Evolutionary conservation across 1,140 invertebrate species (phyloP), one percentile per base, ranked within the genome.

Genomic region (Macrobrachium nipponense): DNA sequence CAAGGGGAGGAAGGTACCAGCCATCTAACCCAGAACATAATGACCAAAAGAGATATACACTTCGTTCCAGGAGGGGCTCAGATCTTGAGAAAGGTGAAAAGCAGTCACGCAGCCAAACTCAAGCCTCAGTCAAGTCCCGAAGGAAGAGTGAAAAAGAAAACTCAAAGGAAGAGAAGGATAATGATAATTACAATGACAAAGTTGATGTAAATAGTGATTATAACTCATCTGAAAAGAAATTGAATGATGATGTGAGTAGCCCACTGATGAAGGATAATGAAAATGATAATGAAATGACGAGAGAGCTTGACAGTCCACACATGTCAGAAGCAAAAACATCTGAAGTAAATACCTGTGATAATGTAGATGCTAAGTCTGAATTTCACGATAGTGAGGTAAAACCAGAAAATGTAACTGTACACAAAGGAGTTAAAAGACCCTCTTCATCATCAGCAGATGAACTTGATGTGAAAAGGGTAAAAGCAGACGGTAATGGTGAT

Each of bases 121-220:
- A 83, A 20, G 58, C 58, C 15, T 10, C 60, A 44, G n/a, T 61
- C 60, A 77, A 61, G 14, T 68, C 73, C 36, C 36, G 73, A 27
- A 84, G 73, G 58, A 84, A 68, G 73, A 84, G 73, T 84, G 82
- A 84, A 43, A 84, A 68, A 62, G 82, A 84, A 43, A 64, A n/a
- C 44, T 51, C 61, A 66, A 1, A n/a, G 14, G 43, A 68, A 51
- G 78, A 80, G 18, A 64, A 80, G 36, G 27, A 61, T 36, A 68
- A 11, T 51, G 51, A 44, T 3, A 80, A 6, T 80, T 5, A 27
- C 43, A 64, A 20, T 66, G 27, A 61, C 7, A 80, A 68, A 14
- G 18, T n/a, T 51, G 36, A 10, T 58, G 7, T 43, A 58, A 58
- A 18, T 59, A 76, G 44, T 58, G 18, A 76, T 20, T 58, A 80